Base-by-base conservation (phyloP, 2,888 invertebrate species). In the Phymatocera aterrima region DNA sequence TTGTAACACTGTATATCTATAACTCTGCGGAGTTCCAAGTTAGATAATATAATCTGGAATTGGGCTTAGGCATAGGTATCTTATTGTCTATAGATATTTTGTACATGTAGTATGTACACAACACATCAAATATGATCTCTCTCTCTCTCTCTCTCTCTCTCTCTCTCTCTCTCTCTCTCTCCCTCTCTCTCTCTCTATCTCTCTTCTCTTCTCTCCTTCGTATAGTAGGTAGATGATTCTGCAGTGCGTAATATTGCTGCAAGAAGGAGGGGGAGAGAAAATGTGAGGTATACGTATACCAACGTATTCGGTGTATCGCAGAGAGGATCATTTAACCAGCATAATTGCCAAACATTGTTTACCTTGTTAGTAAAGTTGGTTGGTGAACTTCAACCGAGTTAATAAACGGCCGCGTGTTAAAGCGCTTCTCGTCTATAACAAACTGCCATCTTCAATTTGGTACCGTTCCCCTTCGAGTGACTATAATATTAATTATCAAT, bases 321-420 rank as follows among this genome's bases (percentile, higher is more conserved):
- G 18, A 79, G 83, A 83, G 84, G 85, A 87, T 88, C 88, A 87
- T 87, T 87, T 86, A 87, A 87, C 87, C 84, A 84, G 83, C 85
- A 89, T 90, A 89, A 90, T 90, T 90, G 87, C 88, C 89, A 86
- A 89, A 90, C 89, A 89, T 90, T 89, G 89, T 89, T 89, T 88
- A 87, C 86, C 89, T 89, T 88, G 89, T 89, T 90, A 90, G 87
- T 82, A 83, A 83, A 72, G 72, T 72, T 72, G 18, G 72, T 72
- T 72, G 48, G 31, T 51, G 18, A 72, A 72, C 72, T 72, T 72
- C 21, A 8, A 51, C n/a, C 72, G 51, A 72, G 48, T 72, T 72
- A 72, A 72, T 72, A 72, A 72, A 72, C 72, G 51, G 31, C 72
- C 48, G 48, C 72, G 51, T 51, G 72, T 72, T n/a, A 31, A 72